phyloP scores from a whole-genome alignment of 2,797 vertebrate genomes.

The Lepus townsendii region DNA sequence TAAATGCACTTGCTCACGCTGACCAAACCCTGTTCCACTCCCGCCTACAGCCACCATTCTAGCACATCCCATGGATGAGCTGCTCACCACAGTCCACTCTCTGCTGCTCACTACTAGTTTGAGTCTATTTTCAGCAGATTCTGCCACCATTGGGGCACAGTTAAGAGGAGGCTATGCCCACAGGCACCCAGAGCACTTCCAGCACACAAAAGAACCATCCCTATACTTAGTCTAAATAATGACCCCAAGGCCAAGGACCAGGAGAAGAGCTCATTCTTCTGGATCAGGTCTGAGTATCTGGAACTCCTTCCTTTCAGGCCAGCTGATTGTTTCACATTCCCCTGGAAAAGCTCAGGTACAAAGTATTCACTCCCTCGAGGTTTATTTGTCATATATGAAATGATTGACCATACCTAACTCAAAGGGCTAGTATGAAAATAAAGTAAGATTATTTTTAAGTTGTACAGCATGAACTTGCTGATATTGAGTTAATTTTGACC shows the following conservation, averaged over 20 bases:
- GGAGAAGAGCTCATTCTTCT: background rate
- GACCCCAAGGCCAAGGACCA: background rate
- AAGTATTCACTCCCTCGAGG: background rate
- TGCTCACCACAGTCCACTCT: background rate
- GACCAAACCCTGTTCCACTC: background rate
- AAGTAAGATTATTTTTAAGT: background rate
- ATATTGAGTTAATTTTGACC: background rate
- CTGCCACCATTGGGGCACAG: background rate
- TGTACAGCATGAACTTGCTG: background rate
- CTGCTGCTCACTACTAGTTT: background rate
- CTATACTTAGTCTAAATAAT: background rate
- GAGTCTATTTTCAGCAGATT: background rate
- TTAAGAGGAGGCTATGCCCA: background rate
- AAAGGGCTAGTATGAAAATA: background rate
- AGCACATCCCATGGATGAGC: rapidly evolving
- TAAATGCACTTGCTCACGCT: background rate
- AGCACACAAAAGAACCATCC: background rate
- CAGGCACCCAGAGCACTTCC: background rate
- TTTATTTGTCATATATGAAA: background rate
- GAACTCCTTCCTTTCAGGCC: background rate
- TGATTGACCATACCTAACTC: background rate
- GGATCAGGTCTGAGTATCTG: background rate
- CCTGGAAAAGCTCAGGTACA: background rate
- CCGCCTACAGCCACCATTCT: rapidly evolving
- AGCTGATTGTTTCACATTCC: background rate